Conservation (phyloP, 2,888 invertebrate genomes). For the Tenthredo notha region DNA sequence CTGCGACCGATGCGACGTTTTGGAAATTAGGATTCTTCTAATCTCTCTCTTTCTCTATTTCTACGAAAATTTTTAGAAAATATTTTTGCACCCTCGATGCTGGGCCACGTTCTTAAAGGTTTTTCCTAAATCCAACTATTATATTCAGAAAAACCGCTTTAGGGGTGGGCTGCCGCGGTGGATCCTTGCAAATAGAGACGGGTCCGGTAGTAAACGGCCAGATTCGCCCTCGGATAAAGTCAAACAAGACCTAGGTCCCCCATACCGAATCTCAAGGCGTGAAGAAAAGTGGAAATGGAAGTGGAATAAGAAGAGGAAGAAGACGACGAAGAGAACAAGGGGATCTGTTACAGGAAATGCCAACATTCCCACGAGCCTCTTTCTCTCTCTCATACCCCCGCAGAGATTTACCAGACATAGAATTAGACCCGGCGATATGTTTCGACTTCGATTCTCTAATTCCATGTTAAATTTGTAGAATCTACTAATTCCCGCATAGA, state of each 20-base stretch:
- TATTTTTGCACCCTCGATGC: too few species aligned
- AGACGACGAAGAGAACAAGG: background rate
- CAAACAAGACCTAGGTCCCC: slow-evolving; percentile 37
- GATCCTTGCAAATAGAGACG: slow-evolving; percentile 41
- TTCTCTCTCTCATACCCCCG: background rate
- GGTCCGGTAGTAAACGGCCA: slow-evolving; percentile 29
- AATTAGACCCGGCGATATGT: background rate
- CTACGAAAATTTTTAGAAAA: background rate
- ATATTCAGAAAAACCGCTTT: background rate
- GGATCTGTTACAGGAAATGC: slow-evolving; percentile 41
- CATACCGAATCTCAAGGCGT: background rate
- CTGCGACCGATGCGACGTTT: background rate
- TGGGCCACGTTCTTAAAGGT: background rate
- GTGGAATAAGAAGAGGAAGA: too few species aligned
- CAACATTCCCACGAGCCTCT: slow-evolving; percentile 32
- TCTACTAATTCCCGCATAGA: too few species aligned
- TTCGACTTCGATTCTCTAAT: background rate
- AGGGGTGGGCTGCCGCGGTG: background rate
- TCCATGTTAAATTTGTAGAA: slow-evolving; percentile 30
- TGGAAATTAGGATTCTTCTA: background rate
- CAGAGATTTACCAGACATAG: background rate
- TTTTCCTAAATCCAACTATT: background rate
- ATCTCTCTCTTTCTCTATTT: background rate
- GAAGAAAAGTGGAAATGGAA: slow-evolving; percentile 4
- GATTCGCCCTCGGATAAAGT: slow-evolving; percentile 53